Evolutionary conservation across 2,888 invertebrate species (phyloP).

Genomic region (Parnassius glacialis): DNA sequence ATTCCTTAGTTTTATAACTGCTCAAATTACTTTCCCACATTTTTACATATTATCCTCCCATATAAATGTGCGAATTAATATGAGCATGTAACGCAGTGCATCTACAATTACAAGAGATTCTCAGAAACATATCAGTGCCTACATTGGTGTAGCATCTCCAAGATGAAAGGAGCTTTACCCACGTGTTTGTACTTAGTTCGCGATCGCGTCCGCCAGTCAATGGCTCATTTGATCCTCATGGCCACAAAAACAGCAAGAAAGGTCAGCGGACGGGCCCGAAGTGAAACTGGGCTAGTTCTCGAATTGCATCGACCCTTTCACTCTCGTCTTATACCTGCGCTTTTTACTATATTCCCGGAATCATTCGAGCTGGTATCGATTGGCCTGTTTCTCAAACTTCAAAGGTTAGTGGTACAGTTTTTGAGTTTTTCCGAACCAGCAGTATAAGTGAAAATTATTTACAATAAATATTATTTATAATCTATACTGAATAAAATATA

Average conservation of each 20-base stretch:
- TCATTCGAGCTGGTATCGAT: conserved; percentile 41
- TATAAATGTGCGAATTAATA: too few species aligned
- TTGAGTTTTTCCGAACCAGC: too few species aligned
- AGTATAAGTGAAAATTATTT: too few species aligned
- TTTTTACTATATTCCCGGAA: conserved; percentile 74
- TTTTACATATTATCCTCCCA: too few species aligned
- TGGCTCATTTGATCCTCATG: conserved; percentile 60
- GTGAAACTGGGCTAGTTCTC: conserved; percentile 74
- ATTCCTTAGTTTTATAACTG: too few species aligned
- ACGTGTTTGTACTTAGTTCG: conserved; percentile 73
- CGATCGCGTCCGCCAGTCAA: conserved; percentile 47
- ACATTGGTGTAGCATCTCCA: conserved; percentile 54
- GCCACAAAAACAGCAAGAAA: conserved; percentile 59
- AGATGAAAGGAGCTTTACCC: conserved; percentile 60
- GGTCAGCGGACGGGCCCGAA: conserved; percentile 58
- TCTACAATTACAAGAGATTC: conserved; percentile 27
- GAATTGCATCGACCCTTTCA: conserved; percentile 80
- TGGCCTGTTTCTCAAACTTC: conserved; percentile 53
- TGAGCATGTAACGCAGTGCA: too few species aligned
- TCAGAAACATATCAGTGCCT: conserved; percentile 33
- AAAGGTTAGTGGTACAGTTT: too few species aligned
- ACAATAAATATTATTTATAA: too few species aligned
- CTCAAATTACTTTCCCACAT: too few species aligned
- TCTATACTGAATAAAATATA: too few species aligned
- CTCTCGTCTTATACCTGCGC: conserved; percentile 77